Base-by-base conservation (phyloP, 2,113 vertebrate species). In the Cheirogaleus medius region DNA sequence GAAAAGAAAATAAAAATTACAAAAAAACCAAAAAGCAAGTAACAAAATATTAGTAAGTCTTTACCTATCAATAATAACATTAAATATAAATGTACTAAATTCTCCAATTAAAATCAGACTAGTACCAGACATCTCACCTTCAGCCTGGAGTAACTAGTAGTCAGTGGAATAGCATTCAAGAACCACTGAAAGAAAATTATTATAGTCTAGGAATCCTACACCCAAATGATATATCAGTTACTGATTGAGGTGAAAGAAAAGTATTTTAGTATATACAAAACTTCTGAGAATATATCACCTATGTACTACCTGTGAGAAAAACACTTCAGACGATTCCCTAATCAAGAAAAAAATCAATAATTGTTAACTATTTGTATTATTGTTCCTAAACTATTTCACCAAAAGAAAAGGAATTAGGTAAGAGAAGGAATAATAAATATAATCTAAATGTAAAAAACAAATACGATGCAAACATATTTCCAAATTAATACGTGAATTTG, bases 341-440 rank as follows among this genome's bases (percentile, higher is more conserved):
- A 63, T 58, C 27, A 91, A 95, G 49, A 91, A 84, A 87, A 69
- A 1, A 1, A 32, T 42, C 5, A 69, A n/a, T 32, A 88, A 83
- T 63, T 60, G 4, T 80, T 86, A 47, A 12, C 56, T 82, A 85
- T n/a, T 63, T 49, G 4, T n/a, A 81, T 10, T 42, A 85, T 27
- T 77, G 17, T 52, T 90, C 42, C 54, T 96, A 87, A 64, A 74
- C 13, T 68, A 27, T 21, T 37, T 60, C 47, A 6, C 4, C 10
- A 37, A 90, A 90, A 83, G 37, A 13, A 91, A 94, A 91, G 32
- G 47, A 90, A 90, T 87, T 86, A 66, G 34, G 8, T 92, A 92
- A 4, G n/a, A 77, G 44, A 89, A 29, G 6, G 3, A 91, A 81
- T 25, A 56, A 8, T 71, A 64, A 94, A 82, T n/a, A 6, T 20